These are phyloP conservation scores for Momotus momota DNA, from an alignment of 2,797 vertebrate genomes.

Conservation along the genomic window DNA sequence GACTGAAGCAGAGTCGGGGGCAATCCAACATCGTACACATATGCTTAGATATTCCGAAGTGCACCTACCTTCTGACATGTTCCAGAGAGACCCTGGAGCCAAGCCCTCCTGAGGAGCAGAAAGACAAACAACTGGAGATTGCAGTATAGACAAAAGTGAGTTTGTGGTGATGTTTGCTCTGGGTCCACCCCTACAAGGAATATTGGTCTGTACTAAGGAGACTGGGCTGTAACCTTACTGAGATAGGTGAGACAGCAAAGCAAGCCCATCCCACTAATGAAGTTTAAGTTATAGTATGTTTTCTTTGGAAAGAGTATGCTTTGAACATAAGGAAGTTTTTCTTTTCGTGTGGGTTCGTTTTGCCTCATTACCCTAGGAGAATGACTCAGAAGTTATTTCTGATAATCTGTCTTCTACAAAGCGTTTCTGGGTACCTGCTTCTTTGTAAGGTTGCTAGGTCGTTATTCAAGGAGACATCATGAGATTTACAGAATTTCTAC, in stretches of 20 bases:
- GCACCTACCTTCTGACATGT: background rate
- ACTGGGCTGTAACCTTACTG: background rate
- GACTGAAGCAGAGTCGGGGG: fast-evolving
- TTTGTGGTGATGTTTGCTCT: background rate
- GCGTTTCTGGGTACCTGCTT: background rate
- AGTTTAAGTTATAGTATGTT: background rate
- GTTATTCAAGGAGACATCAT: background rate
- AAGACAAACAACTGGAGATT: background rate
- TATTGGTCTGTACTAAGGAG: background rate
- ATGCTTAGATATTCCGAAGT: background rate
- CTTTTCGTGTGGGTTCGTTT: background rate
- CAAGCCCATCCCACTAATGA: background rate
- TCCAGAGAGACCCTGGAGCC: background rate
- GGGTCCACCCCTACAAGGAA: background rate
- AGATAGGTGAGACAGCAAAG: background rate
- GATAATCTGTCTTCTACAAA: background rate
- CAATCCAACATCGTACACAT: background rate
- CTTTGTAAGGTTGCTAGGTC: background rate
- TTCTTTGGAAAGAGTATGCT: background rate
- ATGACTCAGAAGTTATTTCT: background rate
- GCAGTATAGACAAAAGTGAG: background rate
- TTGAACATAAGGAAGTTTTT: background rate
- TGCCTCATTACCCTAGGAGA: background rate
- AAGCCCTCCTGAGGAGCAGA: background rate
- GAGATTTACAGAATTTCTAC: background rate